Evolutionary conservation across 1,140 invertebrate species (phyloP), one percentile per base, ranked within the genome.

Genomic region (Zaprionus tsacasi): DNA sequence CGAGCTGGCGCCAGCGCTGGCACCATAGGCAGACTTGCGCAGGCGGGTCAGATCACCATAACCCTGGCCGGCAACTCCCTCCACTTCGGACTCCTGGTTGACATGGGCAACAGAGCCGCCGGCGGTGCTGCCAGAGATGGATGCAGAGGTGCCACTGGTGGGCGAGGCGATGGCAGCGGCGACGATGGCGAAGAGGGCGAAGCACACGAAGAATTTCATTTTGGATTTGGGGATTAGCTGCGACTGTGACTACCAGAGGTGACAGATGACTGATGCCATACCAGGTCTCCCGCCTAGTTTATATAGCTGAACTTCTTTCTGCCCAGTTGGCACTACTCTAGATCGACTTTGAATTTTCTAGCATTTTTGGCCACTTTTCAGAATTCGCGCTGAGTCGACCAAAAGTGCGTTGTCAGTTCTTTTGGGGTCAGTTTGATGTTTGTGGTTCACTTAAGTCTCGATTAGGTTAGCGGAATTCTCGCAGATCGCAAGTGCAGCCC

Each of bases 171-270:
- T 43, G 10, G 81, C 78, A 50, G 75, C 66, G 59, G 76, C 79
- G 48, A 67, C 74, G 61, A 80, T 40, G 56, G 85, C 82, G 65
- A 90, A 10, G 60, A 90, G 61, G 30, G 79, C 81, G 59, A 91
- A 63, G 77, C 81, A 90, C 65, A 90, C 86, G n/a, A 90, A 87
- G 76, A 81, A 86, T 86, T 90, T 90, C 86, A 90, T 90, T 55
- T 71, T 90, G 72, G 45, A 30, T 4, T 45, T 52, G 58, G 13
- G 21, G 12, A 12, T 21, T 6, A 40, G 8, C 40, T 66, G 52
- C 12, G 74, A 63, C 60, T 70, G 76, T 67, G 61, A 75, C 81
- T 70, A 81, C 75, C 67, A 87, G 81, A 81, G 61, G 68, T 83
- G 78, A 33, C 52, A 33, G 27, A 50, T 50, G 45, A 88, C 85